These are phyloP conservation scores for Eupithecia insigniata DNA, from an alignment of 2,888 invertebrate species.

Conservation along the genomic window DNA sequence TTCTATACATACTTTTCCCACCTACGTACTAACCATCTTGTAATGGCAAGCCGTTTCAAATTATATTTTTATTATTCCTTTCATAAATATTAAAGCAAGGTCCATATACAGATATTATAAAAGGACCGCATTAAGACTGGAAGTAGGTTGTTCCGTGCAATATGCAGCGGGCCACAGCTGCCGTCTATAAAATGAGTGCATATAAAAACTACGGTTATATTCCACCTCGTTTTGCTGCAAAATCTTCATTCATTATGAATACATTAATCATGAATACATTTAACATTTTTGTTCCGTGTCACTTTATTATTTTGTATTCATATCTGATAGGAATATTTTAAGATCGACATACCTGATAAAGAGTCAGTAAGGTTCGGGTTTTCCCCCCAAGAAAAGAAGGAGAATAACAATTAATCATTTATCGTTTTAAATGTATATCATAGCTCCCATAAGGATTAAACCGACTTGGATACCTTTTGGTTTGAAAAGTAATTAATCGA, in stretches of 20 bases:
- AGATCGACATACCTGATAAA: no score
- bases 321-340: no score
- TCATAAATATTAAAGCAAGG: neutral
- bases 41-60: no score
- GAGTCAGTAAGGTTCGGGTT: neutral
- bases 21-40: no score
- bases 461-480: no score
- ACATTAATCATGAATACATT: slow-evolving; percentile 3
- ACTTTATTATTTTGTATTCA: no score
- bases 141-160: neutral
- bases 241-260: slow-evolving; percentile 4
- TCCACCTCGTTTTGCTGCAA: neutral
- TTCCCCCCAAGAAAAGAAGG: no score
- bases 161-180: slow-evolving; percentile 4
- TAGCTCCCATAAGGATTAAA: no score
- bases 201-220: slow-evolving; percentile 4
- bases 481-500: no score
- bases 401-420: no score
- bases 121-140: neutral
- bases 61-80: neutral
- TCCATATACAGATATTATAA: neutral
- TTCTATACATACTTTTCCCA: no score
- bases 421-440: no score
- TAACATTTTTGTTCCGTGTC: neutral
- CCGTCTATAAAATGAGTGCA: neutral